Evolutionary conservation across 2,888 invertebrate species (phyloP), one percentile per base, ranked within the genome.

Genomic region (Philopedon plagiatum): DNA sequence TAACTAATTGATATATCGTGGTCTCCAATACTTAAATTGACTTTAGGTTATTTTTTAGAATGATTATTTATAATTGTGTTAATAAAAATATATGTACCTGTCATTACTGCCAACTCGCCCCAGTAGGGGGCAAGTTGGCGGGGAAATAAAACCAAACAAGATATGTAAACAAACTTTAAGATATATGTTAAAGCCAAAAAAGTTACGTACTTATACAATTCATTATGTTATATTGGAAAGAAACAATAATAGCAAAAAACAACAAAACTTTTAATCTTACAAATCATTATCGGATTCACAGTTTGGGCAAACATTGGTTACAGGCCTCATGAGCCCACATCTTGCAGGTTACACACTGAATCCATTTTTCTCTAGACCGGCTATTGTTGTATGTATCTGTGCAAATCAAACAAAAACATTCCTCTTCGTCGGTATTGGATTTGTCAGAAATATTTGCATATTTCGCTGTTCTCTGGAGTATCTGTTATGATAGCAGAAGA

Each of bases 301-400:
- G 13, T 61, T 41, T 23, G 41, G 60, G 11, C 60, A 60, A 1
- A 39, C 34, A 41, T 39, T 37, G 11, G 60, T 32, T 8, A 60
- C 39, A 60, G 1, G 1, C 61, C 18, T 61, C 44, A 39, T 61
- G 46, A 3, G 44, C 41, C 44, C 61, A 61, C 13, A 61, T 8
- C 15, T 61, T 61, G 61, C 61, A 41, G 0, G n/a, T n/a, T 8
- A 1, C 18, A 32, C 41, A 61, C 44, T n/a, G 41, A 23, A 61
- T 44, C 61, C 61, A 61, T 23, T 34, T 61, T 61, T 61, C 61
- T 5, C n/a, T 60, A 32, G 60, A 37, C 18, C 34, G 34, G 19
- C 60, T 60, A 15, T 39, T 13, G 3, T 11, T 15, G 13, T n/a
- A 61, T 1, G 41, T 8, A 13, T 61, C 61, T 9, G 44, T 23